Conservation (phyloP, 2,113 vertebrate genomes). For the Amazona vittata region DNA sequence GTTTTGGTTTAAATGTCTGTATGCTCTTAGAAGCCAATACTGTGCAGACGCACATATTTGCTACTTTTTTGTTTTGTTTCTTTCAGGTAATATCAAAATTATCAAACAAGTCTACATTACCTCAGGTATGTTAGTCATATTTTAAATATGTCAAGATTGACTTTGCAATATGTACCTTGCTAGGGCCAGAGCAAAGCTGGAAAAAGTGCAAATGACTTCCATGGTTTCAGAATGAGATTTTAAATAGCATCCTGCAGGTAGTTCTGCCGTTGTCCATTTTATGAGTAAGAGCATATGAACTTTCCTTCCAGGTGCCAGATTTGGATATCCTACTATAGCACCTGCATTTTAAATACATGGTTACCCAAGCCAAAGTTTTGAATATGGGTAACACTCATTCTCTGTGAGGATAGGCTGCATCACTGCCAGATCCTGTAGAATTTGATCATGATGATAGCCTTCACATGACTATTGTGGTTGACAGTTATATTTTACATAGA, state of each 20-base stretch:
- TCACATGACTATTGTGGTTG: not conserved
- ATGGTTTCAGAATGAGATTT: not conserved
- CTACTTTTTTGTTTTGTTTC: constrained; percentile 37
- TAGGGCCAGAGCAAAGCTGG: not conserved
- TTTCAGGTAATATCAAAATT: constrained; percentile 86
- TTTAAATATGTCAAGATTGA: not conserved
- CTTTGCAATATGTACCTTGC: not conserved
- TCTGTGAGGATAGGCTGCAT: not conserved
- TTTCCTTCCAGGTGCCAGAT: not conserved
- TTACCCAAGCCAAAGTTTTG: not conserved
- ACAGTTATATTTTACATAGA: not conserved
- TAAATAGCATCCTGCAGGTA: not conserved
- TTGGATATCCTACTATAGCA: not conserved
- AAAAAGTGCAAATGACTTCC: not conserved
- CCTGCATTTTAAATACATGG: not conserved
- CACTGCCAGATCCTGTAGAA: not conserved
- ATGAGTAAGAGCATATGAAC: not conserved
- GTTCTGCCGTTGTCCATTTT: not conserved
- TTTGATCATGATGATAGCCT: not conserved
- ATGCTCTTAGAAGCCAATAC: not conserved
- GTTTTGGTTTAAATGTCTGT: not conserved
- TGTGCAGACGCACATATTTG: constrained; percentile 9
- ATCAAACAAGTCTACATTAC: constrained; percentile 80
- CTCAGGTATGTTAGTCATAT: constrained; percentile 77
- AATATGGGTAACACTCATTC: rapidly evolving